Percentiles rank a stretch among this genome's conserved stretches.
Evolutionary conservation across 2,113 vertebrate genomes (phyloP).

Genomic region (Elachura formosa): DNA sequence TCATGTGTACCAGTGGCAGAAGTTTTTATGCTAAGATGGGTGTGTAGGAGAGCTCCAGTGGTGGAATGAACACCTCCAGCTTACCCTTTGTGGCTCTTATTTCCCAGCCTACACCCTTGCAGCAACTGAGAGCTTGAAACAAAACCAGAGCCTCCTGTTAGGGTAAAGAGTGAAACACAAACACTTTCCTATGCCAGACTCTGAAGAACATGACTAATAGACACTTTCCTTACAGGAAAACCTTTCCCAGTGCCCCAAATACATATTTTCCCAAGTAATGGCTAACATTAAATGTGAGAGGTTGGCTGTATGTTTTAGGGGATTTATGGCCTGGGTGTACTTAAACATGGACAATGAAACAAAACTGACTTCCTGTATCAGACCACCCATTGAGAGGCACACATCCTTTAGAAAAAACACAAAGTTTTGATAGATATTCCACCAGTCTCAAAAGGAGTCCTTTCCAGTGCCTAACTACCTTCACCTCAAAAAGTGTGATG

Average conservation of each 20-base stretch:
- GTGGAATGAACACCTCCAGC: not conserved
- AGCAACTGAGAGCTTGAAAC: not conserved
- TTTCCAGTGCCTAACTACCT: not conserved
- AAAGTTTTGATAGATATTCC: not conserved
- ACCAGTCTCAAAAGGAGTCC: not conserved
- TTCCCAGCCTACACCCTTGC: not conserved
- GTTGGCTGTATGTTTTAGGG: not conserved
- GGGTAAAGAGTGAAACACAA: not conserved
- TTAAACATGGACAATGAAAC: not conserved
- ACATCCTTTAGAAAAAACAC: not conserved
- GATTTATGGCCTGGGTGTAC: not conserved
- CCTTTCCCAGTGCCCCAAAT: not conserved
- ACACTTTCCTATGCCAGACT: not conserved
- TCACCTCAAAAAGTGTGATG: not conserved
- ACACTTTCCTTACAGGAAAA: fast-evolving
- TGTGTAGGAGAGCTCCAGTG: not conserved
- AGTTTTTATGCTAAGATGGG: not conserved
- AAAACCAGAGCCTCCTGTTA: not conserved
- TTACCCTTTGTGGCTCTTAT: not conserved
- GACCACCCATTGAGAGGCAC: fast-evolving
- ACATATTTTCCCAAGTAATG: not conserved
- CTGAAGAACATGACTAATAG: not conserved
- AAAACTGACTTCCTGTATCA: not conserved
- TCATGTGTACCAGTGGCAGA: not conserved
- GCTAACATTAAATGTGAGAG: not conserved